Evolutionary conservation across 1,140 invertebrate species (phyloP), one percentile per base, ranked within the genome.

Genomic region (Zaprionus tsacasi): DNA sequence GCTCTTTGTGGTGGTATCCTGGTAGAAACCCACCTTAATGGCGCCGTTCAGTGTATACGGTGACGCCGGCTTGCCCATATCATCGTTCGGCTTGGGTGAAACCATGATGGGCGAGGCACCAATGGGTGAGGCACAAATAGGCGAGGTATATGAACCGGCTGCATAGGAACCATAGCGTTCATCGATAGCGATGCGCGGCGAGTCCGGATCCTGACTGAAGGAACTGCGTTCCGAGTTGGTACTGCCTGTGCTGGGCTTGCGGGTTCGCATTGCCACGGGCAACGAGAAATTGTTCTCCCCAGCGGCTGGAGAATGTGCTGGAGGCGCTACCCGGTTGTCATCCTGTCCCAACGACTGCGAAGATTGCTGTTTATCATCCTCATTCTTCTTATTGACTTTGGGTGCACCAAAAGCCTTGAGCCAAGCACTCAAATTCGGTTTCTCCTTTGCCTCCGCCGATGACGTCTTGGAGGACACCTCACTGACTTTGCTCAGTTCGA

Each of bases 341-440:
- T 66, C 70, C 35, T 57, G 70, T 5, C 45, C 67, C 78, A 45
- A 8, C 11, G 27, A 36, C 36, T 45, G 40, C 0, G 54, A 21
- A 15, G 64, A 33, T 25, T 61, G 70, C 17, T 76, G 79, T 30
- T 94, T 93, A 43, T 93, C 91, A 25, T 83, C 86, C 10, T 94
- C 93, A 5, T 79, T 60, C 40, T 91, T 88, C 27, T 93, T 92
- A 15, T 67, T 79, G 36, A 93, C 94, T 91, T 95, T 97, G 6
- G 97, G 97, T 0, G 95, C 96, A 45, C 97, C 97, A 92, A 98
- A 98, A 0, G 97, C 97, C 93, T 97, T 97, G 60, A 98, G 96
- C 97, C 97, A 98, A 12, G 96, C 97, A 91, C 96, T 97, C 48
- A 97, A 93, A 93, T 98, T 97, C 0, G 97, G 97, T 57, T 96